Conservation (phyloP, 2,113 vertebrate genomes). For the Amphiprion ocellaris region DNA sequence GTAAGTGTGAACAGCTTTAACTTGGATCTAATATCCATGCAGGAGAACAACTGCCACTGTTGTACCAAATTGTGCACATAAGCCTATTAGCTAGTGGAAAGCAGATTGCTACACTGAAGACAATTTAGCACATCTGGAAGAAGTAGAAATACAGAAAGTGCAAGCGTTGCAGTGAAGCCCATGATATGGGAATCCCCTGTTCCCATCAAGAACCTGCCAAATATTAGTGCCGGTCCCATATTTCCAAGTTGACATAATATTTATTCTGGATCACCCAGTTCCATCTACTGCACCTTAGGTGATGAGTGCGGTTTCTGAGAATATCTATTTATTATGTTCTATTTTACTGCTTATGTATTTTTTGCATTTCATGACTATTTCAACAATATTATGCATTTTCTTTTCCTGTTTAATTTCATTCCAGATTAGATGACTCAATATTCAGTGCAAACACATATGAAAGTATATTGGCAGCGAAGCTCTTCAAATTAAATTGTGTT, state of each 20-base stretch:
- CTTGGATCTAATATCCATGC: neutral
- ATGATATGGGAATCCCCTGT: neutral
- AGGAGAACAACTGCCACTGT: neutral
- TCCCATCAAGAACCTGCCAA: neutral
- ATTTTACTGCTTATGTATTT: neutral
- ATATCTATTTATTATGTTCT: neutral
- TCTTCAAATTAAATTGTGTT: slow-evolving; percentile 5
- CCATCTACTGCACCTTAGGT: neutral
- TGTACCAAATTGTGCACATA: neutral
- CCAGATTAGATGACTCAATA: neutral
- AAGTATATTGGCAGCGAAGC: slow-evolving; percentile 4
- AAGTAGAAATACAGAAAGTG: neutral
- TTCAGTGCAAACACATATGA: slow-evolving; percentile 7
- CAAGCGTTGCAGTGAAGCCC: neutral
- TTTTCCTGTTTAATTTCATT: neutral
- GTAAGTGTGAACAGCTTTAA: neutral
- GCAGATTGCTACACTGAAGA: neutral
- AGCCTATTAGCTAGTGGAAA: neutral
- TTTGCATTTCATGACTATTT: neutral
- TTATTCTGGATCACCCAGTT: neutral
- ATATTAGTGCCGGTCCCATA: no score
- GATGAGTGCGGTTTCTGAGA: neutral
- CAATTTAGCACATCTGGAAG: slow-evolving; percentile 3
- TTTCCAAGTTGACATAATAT: neutral
- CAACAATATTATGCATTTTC: neutral